A percentile compares a stretch with the other conserved stretches of the same genome.
Conservation (phyloP, 2,797 vertebrate species). For the Enteromius mattozi region DNA sequence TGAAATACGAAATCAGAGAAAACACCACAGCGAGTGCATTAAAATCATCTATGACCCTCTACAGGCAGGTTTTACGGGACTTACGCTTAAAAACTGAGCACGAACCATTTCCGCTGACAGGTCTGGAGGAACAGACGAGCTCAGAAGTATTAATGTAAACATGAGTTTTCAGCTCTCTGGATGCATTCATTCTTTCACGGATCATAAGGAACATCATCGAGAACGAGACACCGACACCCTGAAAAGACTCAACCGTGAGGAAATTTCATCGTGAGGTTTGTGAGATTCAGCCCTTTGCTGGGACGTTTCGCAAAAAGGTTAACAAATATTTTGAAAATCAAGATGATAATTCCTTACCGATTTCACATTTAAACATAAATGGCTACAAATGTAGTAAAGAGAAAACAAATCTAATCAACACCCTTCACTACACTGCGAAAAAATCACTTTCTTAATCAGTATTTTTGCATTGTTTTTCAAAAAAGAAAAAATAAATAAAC, state of each 20-base stretch:
- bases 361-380: constrained; percentile 29
- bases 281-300: neutral
- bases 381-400: neutral
- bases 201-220: neutral
- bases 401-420: neutral
- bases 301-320: neutral
- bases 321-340: neutral
- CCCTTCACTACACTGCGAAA: neutral
- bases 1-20: neutral
- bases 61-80: neutral
- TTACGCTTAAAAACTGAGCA: neutral
- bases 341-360: constrained; percentile 11
- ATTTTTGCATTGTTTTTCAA: neutral
- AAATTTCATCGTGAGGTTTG: neutral
- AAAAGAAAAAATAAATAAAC: neutral
- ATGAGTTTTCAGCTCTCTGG: neutral
- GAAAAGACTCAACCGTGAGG: constrained; percentile 15
- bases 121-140: neutral
- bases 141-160: constrained; percentile 27
- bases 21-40: constrained; percentile 1
- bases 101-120: neutral
- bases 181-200: constrained; percentile 7
- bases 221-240: constrained; percentile 17
- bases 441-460: neutral
- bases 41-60: neutral